Conservation (phyloP, 2,888 invertebrate genomes). For the Gortyna flavago region DNA sequence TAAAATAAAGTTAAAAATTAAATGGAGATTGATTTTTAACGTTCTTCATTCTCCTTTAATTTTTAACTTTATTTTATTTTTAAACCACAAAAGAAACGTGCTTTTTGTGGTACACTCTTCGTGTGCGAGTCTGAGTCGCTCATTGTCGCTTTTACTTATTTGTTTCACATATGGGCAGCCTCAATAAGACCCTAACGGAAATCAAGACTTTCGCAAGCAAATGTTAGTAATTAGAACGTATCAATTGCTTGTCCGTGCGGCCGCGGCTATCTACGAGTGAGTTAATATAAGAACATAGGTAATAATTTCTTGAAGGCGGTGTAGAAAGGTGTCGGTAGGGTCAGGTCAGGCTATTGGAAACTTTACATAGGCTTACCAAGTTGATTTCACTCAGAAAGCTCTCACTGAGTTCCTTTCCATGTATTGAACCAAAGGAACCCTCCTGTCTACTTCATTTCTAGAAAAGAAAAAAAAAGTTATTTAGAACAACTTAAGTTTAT, state of each 20-base stretch:
- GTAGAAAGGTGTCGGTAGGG: too few relatives aligned
- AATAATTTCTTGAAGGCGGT: background rate
- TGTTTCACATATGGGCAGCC: background rate
- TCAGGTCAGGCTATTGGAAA: background rate
- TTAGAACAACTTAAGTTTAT: too few relatives aligned
- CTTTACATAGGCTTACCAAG: background rate
- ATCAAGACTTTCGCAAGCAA: conserved; percentile 37
- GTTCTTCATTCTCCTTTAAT: too few relatives aligned
- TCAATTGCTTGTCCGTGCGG: conserved; percentile 22
- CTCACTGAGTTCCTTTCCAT: background rate
- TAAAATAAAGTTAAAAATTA: too few relatives aligned
- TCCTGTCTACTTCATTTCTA: background rate
- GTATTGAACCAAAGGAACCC: background rate
- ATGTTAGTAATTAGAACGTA: conserved; percentile 28
- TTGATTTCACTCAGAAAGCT: background rate
- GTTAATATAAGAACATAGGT: background rate
- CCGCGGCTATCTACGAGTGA: background rate
- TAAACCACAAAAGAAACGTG: background rate
- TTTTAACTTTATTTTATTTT: too few relatives aligned
- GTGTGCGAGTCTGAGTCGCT: too few relatives aligned
- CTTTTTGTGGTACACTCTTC: background rate
- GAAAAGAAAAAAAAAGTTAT: background rate
- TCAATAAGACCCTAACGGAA: conserved; percentile 12
- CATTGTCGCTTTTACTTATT: background rate
- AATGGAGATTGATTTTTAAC: too few relatives aligned